These are phyloP conservation scores for Rhegmatorhina hoffmannsi DNA, from an alignment of 2,113 vertebrate species.

Conservation along the genomic window DNA sequence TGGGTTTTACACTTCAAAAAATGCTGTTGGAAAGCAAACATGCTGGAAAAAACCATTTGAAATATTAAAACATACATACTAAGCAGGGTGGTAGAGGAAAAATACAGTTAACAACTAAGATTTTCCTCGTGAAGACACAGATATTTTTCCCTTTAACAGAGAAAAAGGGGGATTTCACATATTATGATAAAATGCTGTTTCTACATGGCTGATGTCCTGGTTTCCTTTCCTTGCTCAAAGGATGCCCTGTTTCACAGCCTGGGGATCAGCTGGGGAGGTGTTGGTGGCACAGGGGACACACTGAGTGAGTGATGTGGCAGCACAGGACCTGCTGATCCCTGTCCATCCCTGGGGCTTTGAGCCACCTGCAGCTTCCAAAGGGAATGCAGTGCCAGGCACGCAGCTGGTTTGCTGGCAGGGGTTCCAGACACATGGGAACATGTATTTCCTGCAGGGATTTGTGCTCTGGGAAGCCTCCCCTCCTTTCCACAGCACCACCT, in stretches of 20 bases:
- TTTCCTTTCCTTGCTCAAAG: not conserved
- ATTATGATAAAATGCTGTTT: not conserved
- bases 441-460: not conserved
- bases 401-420: not conserved
- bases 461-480: not conserved
- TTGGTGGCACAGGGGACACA: not conserved
- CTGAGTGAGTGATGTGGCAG: not conserved
- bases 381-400: not conserved
- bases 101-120: not conserved
- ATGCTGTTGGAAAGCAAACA: not conserved
- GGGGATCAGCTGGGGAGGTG: not conserved
- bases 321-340: not conserved
- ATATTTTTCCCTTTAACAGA: not conserved
- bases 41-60: not conserved
- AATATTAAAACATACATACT: not conserved
- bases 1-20: not conserved
- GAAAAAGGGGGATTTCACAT: not conserved
- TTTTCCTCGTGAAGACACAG: not conserved
- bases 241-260: not conserved
- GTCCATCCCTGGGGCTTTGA: not conserved
- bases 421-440: not conserved
- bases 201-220: too few relatives aligned
- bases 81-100: not conserved
- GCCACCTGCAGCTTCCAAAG: not conserved
- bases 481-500: not conserved